phyloP scores from a whole-genome alignment of 1,140 invertebrate genomes.

The Aculops lycopersici region DNA sequence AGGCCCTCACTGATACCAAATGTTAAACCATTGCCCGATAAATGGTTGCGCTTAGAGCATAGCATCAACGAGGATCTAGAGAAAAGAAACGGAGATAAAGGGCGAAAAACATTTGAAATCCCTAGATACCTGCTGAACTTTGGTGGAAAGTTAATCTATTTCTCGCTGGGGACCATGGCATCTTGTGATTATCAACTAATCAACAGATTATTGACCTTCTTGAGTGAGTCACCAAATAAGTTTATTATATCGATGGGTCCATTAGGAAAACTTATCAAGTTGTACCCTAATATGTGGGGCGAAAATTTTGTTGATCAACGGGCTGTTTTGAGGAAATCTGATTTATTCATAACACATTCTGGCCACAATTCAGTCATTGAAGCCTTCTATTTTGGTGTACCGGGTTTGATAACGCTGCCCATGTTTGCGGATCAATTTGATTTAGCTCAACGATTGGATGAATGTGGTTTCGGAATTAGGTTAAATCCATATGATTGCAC shows the following conservation, averaged over 20 bases:
- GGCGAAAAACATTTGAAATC: too few relatives aligned
- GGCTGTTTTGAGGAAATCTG: constrained; percentile 1
- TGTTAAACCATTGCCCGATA: background rate
- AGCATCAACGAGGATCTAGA: too few relatives aligned
- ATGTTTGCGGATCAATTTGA: constrained; percentile 8
- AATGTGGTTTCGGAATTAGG: constrained; percentile 2
- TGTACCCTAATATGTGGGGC: constrained; percentile 4
- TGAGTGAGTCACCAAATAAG: background rate
- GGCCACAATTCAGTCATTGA: constrained; percentile 5
- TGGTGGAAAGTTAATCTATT: constrained; percentile 7
- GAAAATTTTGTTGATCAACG: constrained; percentile 3
- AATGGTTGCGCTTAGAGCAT: background rate
- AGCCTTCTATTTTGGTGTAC: constrained; percentile 5
- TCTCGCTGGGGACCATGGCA: constrained; percentile 4
- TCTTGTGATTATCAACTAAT: constrained; percentile 4
- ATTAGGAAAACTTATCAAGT: background rate
- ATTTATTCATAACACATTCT: constrained; percentile 6
- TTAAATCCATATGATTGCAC: constrained; percentile 3
- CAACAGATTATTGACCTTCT: background rate
- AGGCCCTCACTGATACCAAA: background rate
- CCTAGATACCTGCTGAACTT: background rate
- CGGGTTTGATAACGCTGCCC: constrained; percentile 3
- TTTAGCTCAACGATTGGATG: constrained; percentile 5
- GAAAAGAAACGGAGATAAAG: too few relatives aligned
- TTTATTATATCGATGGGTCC: constrained; percentile 3